These are phyloP conservation scores for Drosophila pseudoobscura DNA, from an alignment of 1,140 invertebrate genomes.

Conservation along the genomic window DNA sequence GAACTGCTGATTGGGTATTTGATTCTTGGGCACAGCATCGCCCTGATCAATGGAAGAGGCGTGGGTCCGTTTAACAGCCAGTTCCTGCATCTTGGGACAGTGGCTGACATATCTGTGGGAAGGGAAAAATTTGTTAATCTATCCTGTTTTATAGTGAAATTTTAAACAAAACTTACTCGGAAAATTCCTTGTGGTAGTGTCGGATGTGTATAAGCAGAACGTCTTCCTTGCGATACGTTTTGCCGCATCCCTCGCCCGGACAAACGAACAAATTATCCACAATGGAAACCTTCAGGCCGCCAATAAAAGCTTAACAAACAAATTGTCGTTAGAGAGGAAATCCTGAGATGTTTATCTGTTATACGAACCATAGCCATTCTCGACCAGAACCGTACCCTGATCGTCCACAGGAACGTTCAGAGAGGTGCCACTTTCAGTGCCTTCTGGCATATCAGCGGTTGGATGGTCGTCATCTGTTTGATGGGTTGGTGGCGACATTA, in stretches of 20 bases:
- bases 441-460: constrained; percentile 13
- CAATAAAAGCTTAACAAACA: constrained; percentile 86
- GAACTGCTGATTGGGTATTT: constrained; percentile 82
- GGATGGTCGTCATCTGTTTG: constrained; percentile 21
- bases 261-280: constrained; percentile 90
- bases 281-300: constrained; percentile 88
- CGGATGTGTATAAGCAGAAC: constrained; percentile 95
- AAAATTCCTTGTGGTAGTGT: constrained; percentile 93
- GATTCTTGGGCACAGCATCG: constrained; percentile 84
- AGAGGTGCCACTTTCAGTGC: constrained; percentile 3
- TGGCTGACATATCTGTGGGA: constrained; percentile 86
- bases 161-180: constrained; percentile 83
- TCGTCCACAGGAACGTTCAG: not conserved
- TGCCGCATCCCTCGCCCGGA: constrained; percentile 91
- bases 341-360: too few relatives aligned
- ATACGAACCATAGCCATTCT: constrained; percentile 54
- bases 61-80: constrained; percentile 90
- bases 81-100: constrained; percentile 92
- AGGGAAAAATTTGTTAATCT: not conserved
- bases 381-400: constrained; percentile 19
- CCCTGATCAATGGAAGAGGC: constrained; percentile 84
- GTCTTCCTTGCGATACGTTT: constrained; percentile 95
- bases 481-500: constrained; percentile 64
- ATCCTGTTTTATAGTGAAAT: not conserved
- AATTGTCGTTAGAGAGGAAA: not conserved